Evolutionary conservation across 2,113 vertebrate genomes (phyloP).

Genomic region (Nipponia nippon): DNA sequence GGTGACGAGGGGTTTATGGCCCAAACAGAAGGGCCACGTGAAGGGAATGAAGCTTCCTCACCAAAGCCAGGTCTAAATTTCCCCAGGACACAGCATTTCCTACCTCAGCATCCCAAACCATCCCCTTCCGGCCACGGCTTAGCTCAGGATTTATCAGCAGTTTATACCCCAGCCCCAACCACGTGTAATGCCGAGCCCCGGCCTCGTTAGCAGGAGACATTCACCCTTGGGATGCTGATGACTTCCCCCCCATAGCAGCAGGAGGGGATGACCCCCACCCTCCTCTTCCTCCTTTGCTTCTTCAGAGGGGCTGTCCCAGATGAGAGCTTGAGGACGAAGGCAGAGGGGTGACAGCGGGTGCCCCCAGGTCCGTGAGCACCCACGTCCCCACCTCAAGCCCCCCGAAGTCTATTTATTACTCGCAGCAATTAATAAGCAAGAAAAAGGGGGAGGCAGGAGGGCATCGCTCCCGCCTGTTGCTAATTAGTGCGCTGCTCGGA

Average conservation of each 20-base stretch:
- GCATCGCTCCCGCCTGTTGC: constrained; percentile 2
- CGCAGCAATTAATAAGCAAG: not conserved
- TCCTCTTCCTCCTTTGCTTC: not conserved
- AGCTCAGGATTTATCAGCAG: accelerated
- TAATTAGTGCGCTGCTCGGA: not conserved
- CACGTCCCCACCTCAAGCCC: not conserved
- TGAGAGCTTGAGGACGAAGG: accelerated
- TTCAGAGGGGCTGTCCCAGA: not conserved
- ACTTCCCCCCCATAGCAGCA: no score
- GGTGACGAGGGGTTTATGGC: accelerated
- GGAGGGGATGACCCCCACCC: not conserved
- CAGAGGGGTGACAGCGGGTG: no score
- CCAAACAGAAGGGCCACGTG: not conserved
- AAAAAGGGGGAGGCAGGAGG: not conserved
- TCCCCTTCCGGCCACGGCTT: accelerated
- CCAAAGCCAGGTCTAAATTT: not conserved
- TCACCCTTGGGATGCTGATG: not conserved
- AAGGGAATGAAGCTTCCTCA: not conserved
- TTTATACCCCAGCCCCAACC: not conserved
- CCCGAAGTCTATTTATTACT: not conserved
- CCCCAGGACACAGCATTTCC: not conserved
- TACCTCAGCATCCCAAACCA: not conserved
- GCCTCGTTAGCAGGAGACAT: accelerated
- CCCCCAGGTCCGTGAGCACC: not conserved
- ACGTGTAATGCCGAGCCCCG: not conserved